Evolutionary conservation across 1,140 invertebrate species (phyloP).

Genomic region (honey bee (Apis mellifera)): Amel_HAv3.1 CM009943.2:3188001-3188500

Average conservation of each 20-base stretch:
- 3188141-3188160: neutral
- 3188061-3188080: constrained; percentile 16
- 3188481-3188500: too few species aligned
- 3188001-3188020: constrained; percentile 61
- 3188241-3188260: constrained; percentile 16
- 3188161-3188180: too few species aligned
- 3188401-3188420: constrained; percentile 40
- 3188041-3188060: constrained; percentile 48
- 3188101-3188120: constrained; percentile 23
- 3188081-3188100: neutral
- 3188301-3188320: neutral
- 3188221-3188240: neutral
- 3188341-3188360: constrained; percentile 20
- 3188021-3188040: constrained; percentile 57
- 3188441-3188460: neutral
- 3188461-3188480: neutral
- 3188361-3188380: neutral
- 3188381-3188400: constrained; percentile 37
- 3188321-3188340: neutral
- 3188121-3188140: constrained; percentile 18
- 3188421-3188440: constrained; percentile 6
- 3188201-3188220: too few species aligned
- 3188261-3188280: neutral
- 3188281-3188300: neutral
- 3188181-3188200: too few species aligned